Base-by-base conservation (phyloP, 2,888 invertebrate species). In the Brachylomia viminalis region DNA sequence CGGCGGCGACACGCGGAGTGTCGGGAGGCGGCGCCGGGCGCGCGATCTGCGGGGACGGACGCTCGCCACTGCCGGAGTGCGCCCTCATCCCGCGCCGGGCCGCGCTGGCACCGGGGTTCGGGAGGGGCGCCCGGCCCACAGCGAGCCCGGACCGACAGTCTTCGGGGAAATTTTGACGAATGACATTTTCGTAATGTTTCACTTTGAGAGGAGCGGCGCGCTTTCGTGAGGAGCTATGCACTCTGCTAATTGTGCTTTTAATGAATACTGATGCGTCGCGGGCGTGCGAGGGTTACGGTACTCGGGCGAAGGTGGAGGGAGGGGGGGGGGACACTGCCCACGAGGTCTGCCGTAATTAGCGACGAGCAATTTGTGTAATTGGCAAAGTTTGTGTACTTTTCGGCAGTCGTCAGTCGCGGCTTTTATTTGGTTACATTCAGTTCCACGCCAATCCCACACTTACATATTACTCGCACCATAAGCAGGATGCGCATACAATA, bases 111-210 rank as follows among this genome's bases (percentile, higher is more conserved):
- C 54, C 27, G 23, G 75, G 59, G 66, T 47, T 49, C 45, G 65
- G 78, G 58, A 15, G 30, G 38, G n/a, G 38, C 20, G 54, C 58
- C 49, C 67, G 72, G 67, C 42, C 73, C 52, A 62, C 38, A 68
- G 84, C 82, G 82, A 79, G 84, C 86, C 82, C 87, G 87, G 84
- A 85, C 82, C 90, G 80, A 76, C 88, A 89, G 89, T 93, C 94
- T 93, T 93, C 91, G 89, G 93, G 94, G 94, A 94, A 94, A 94
- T 93, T 93, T 93, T 94, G 94, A 94, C 94, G 94, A 94, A 94
- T 93, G 93, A 94, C 94, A 94, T 94, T 93, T 92, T 91, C 92
- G 92, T 92, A 92, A 93, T 91, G 93, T 92, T 91, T 91, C 91
- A 91, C 91, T 92, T 92, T 88, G 91, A 89, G 89, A 90, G 89